Percentiles rank a stretch among this genome's conserved stretches.
Evolutionary conservation across 2,888 invertebrate genomes (phyloP).

Genomic region (Antheraea assamensis): DNA sequence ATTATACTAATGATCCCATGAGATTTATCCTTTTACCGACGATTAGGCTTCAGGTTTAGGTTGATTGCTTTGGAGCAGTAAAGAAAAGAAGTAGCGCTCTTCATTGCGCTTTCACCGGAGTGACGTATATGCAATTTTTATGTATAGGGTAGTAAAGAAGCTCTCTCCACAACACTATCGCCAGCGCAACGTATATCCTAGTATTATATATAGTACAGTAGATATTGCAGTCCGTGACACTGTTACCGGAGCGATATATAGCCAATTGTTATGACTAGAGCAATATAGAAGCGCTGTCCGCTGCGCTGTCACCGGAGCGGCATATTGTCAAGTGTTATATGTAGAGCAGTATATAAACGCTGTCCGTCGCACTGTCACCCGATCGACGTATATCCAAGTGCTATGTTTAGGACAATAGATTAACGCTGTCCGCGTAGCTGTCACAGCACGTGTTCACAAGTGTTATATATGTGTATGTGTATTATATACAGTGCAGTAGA

Average conservation of each 20-base stretch:
- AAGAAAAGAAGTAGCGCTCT: not conserved
- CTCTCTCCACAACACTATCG: not conserved
- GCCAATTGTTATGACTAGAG: not conserved
- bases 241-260: not conserved
- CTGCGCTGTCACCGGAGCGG: not conserved
- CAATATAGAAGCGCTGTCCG: conserved; percentile 9
- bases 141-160: conserved; percentile 12
- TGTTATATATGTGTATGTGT: too few species aligned
- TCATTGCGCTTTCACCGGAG: too few species aligned
- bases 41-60: conserved; percentile 4
- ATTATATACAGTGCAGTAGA: conserved; percentile 5
- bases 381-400: too few species aligned
- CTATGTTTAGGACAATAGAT: too few species aligned
- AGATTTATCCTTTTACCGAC: conserved; percentile 16
- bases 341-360: not conserved
- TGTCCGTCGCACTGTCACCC: not conserved
- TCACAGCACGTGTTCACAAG: too few species aligned
- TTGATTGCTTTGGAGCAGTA: not conserved
- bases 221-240: not conserved
- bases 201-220: not conserved
- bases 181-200: not conserved
- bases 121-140: not conserved
- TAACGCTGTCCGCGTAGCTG: too few species aligned
- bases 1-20: conserved; percentile 24
- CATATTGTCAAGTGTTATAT: not conserved